phyloP scores from a whole-genome alignment of 2,888 invertebrate genomes.

The Sesia bembeciformis region DNA sequence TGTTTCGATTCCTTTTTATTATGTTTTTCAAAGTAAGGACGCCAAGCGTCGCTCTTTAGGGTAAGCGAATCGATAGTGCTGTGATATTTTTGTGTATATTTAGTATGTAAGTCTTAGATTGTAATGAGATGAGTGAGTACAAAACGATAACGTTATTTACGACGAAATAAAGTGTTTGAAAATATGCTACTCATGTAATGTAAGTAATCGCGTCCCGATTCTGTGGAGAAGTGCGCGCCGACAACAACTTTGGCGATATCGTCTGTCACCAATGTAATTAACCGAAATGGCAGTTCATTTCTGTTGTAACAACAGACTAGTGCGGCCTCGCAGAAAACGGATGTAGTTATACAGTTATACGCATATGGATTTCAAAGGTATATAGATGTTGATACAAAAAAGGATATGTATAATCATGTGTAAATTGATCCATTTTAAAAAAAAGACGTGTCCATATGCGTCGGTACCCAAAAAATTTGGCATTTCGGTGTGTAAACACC shows the following conservation, averaged over 20 bases:
- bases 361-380: too few species aligned
- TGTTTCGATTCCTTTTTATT: slow-evolving; percentile 60
- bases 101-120: slow-evolving; percentile 40
- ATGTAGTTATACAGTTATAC: too few species aligned
- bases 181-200: background rate
- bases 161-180: slow-evolving; percentile 13
- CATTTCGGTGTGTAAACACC: background rate
- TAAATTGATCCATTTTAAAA: background rate
- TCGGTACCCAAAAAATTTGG: background rate
- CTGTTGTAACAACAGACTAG: too few species aligned
- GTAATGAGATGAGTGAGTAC: slow-evolving; percentile 60
- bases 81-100: slow-evolving; percentile 74
- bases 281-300: too few species aligned
- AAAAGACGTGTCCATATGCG: background rate
- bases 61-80: slow-evolving; percentile 74
- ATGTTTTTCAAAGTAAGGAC: slow-evolving; percentile 42
- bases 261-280: too few species aligned
- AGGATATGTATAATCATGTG: too few species aligned
- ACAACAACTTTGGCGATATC: too few species aligned
- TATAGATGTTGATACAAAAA: too few species aligned
- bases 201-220: background rate
- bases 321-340: too few species aligned
- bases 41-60: slow-evolving; percentile 63
- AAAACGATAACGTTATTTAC: slow-evolving; percentile 46
- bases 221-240: background rate